Evolutionary conservation across 2,113 vertebrate genomes (phyloP), one percentile per base, ranked within the genome.

Genomic region (Aspiorhynchus laticeps): DNA sequence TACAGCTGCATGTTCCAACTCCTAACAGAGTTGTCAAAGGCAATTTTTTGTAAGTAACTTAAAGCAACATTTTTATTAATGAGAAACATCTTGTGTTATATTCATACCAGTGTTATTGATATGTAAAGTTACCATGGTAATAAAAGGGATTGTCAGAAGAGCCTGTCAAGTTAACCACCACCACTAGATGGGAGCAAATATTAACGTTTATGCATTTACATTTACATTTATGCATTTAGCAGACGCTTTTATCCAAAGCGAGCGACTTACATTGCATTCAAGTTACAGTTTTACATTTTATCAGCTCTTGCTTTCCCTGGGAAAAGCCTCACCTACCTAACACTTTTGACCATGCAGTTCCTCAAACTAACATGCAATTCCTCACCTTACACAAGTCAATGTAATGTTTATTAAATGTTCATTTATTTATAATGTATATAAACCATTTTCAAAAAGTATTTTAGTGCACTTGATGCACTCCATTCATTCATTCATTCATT

Each of bases 121-220:
- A 2, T 41, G 1, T 12, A 41, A 41, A 12, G 5, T 24, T 24
- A n/a, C 21, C 69, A 24, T 24, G 33, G 21, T 24, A 36, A 21
- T 73, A 38, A 24, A 38, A 73, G 33, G 17, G 11, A 74, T 41
- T 24, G 71, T 41, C 19, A 75, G 41, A 12, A 15, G 11, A 10
- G 24, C 11, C 73, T 75, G 38, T 12, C 5, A 46, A 26, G 63
- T 46, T 8, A 46, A 14, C 19, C 10, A n/a, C 1, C 69, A 73
- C 73, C 73, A 76, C 73, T 48, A 76, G 73, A 48, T 76, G 73
- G 73, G 1, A 76, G 73, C 73, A 76, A 26, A 48, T 41, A 17
- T 48, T 9, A 76, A n/a, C 7, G 2, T 48, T 76, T 76, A 26
- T 75, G n/a, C n/a, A n/a, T n/a, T n/a, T n/a, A n/a, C n/a, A n/a